Evolutionary conservation across 2,113 vertebrate genomes (phyloP), one percentile per base, ranked within the genome.

Genomic region (Callocephalon fimbriatum): DNA sequence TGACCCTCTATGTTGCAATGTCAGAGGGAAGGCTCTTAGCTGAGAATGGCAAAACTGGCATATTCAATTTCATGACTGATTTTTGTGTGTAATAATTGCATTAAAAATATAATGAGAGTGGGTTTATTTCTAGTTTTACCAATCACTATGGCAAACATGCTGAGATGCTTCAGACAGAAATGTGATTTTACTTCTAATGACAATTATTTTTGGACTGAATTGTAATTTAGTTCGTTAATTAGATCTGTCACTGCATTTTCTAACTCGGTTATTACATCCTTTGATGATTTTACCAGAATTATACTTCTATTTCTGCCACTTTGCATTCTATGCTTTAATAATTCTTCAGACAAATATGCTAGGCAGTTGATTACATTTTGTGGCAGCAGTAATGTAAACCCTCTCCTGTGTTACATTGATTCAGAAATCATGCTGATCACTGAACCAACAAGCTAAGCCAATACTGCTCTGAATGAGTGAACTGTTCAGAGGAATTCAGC

Each of bases 201-300:
- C 94, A 86, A 90, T 85, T 94, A 96, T 94, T 95, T 94, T 90
- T 92, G 73, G 93, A 83, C 93, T 84, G 88, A 66, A 81, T 95
- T 94, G 85, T 87, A 91, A 94, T 96, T 95, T 91, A 88, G 53
- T 92, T 97, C 68, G 26, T 97, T 97, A 96, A 95, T 97, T 96
- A 97, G 90, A 88, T 74, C 91, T 88, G 74, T 75, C 83, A 88
- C 89, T 93, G 90, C 70, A 67, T 93, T 96, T 97, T 96, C 96
- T 90, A 95, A 86, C 91, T 96, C 16, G 1, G 90, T 91, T 95
- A 94, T 66, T 83, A 63, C 82, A 89, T 66, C 86, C 62, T 71
- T 73, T 94, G 93, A 95, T 88, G 91, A 86, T 91, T 73, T 94
- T 94, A 71, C 86, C 51, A 88, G 96, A 95, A 92, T 82, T 84